Evolutionary conservation across 1,140 invertebrate genomes (phyloP).

Genomic region (Notospermus geniculatus): DNA sequence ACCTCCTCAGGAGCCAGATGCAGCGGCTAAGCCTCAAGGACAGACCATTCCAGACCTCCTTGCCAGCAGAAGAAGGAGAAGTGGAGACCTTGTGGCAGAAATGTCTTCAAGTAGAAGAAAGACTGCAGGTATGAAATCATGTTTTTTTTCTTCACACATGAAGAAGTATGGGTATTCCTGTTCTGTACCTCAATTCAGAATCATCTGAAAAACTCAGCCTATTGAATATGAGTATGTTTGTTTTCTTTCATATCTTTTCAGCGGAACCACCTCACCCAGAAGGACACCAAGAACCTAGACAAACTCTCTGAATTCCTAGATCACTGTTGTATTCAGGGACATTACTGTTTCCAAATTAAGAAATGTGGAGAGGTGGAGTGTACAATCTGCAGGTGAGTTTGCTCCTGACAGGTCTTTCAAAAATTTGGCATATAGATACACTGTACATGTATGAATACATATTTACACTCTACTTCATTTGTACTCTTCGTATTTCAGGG

Average conservation of each 20-base stretch:
- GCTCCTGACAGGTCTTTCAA: no score
- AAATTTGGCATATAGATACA: no score
- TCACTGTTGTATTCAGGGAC: conserved; percentile 5
- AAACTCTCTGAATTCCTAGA: conserved; percentile 2
- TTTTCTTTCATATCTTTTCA: conserved; percentile 2
- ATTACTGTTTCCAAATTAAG: conserved; percentile 3
- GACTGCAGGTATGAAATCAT: background rate
- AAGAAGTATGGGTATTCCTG: no score
- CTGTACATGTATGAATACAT: background rate
- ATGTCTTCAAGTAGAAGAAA: conserved; percentile 1
- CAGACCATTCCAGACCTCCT: conserved; percentile 5
- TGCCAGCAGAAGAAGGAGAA: background rate
- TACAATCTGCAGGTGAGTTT: conserved; percentile 5
- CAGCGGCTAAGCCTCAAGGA: conserved; percentile 1
- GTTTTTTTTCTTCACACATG: no score
- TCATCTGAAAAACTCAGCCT: no score
- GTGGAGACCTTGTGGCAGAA: conserved; percentile 7
- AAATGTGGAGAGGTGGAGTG: conserved; percentile 7
- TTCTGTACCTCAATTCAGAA: no score
- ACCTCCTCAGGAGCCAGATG: conserved; percentile 8
- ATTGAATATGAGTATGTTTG: background rate
- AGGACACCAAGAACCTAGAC: conserved; percentile 6
- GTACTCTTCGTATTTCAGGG: background rate
- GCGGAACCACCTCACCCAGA: conserved; percentile 6
- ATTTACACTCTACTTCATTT: background rate